phyloP scores from a whole-genome alignment of 2,888 invertebrate genomes.

The Antitype chi region DNA sequence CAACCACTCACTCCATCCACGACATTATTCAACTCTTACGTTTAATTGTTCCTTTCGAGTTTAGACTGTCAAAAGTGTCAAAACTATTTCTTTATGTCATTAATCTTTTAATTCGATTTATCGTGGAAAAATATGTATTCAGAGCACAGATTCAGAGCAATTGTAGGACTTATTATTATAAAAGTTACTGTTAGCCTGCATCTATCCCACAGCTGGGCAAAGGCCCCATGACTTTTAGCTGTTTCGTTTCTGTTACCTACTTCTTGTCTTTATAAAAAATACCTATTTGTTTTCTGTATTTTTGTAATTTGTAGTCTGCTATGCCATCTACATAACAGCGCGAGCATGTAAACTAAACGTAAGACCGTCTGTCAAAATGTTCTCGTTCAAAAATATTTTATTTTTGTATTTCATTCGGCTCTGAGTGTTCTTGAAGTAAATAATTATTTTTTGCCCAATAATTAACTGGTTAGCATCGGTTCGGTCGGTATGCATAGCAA shows the following conservation, averaged over 20 bases:
- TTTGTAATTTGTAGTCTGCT: neutral
- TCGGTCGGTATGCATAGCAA: neutral
- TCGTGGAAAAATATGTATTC: fast-evolving
- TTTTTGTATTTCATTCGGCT: neutral
- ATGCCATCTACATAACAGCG: no score
- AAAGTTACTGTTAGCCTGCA: neutral
- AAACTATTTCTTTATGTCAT: neutral
- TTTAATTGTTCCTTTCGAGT: slow-evolving; percentile 40
- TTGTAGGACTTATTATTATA: neutral
- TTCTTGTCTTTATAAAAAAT: neutral
- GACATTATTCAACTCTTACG: slow-evolving; percentile 64
- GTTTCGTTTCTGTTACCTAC: no score
- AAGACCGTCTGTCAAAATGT: slow-evolving; percentile 13
- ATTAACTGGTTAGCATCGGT: neutral
- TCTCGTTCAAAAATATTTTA: slow-evolving; percentile 29
- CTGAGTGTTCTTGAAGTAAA: neutral
- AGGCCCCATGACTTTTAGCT: neutral
- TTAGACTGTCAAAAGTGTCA: slow-evolving; percentile 42
- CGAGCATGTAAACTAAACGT: slow-evolving; percentile 24
- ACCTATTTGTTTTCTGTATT: neutral
- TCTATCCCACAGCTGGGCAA: neutral
- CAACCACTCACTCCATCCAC: slow-evolving; percentile 53
- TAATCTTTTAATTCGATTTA: neutral
- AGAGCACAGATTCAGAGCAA: fast-evolving
- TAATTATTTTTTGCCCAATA: neutral